Conservation (phyloP, 2,888 invertebrate species). For the Dasysyrphus tricinctus region DNA sequence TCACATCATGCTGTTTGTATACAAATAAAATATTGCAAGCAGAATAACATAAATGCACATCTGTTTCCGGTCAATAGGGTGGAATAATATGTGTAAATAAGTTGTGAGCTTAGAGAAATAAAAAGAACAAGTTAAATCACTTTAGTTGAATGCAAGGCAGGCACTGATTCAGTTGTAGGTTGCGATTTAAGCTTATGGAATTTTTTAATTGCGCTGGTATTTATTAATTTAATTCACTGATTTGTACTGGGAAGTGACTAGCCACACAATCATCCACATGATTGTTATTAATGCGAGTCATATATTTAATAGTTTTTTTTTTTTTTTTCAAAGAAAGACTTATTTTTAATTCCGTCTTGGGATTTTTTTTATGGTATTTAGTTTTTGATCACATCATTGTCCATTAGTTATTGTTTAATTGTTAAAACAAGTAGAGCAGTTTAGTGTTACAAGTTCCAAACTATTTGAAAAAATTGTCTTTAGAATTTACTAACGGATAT, state of each 20-base stretch:
- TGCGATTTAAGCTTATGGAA: constrained; percentile 33
- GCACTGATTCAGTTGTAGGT: constrained; percentile 24
- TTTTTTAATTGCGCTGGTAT: constrained; percentile 53
- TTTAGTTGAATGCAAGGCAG: not conserved
- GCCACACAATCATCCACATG: not conserved
- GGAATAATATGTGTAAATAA: constrained; percentile 24
- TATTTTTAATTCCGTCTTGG: constrained; percentile 25
- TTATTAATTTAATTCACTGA: constrained; percentile 39
- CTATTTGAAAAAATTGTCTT: not conserved
- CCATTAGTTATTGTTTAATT: constrained; percentile 30
- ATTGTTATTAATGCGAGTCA: constrained; percentile 38
- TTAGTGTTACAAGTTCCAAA: not conserved
- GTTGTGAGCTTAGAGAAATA: not conserved
- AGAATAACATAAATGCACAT: constrained; percentile 29
- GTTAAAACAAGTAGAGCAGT: constrained; percentile 19
- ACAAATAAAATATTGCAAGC: constrained; percentile 40
- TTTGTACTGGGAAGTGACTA: constrained; percentile 46
- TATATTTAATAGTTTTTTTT: not conserved
- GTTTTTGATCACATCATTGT: not conserved
- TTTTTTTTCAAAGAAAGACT: constrained; percentile 7
- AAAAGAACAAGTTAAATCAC: not conserved
- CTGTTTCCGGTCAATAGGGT: constrained; percentile 63
- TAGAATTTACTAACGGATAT: too few relatives aligned
- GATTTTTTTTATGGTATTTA: constrained; percentile 5
- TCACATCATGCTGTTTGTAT: constrained; percentile 32